These are phyloP conservation scores for Ciconia maguari DNA, from an alignment of 2,113 vertebrate species.

Conservation along the genomic window DNA sequence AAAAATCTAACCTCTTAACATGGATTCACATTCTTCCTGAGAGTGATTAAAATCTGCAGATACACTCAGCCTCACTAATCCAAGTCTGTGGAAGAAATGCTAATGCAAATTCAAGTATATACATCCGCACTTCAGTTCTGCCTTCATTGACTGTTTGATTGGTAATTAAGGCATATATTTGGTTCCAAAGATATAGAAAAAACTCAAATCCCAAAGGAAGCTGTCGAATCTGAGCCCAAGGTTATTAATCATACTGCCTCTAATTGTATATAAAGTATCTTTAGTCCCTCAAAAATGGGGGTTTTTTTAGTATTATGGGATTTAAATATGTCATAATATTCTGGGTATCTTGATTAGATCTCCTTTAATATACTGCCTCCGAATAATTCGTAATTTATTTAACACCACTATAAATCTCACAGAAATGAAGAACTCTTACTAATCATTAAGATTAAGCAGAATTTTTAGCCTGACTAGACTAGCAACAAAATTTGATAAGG, in stretches of 20 bases:
- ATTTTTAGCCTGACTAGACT: conserved; percentile 49
- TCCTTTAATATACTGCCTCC: conserved; percentile 39
- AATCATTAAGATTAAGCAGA: conserved; percentile 64
- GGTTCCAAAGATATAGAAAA: neutral
- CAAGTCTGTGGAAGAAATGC: neutral
- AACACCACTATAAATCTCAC: conserved; percentile 11
- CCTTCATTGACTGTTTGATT: conserved; percentile 28
- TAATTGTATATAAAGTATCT: conserved; percentile 62
- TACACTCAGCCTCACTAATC: neutral
- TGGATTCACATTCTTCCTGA: neutral
- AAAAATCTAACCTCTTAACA: neutral
- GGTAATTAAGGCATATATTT: conserved; percentile 51
- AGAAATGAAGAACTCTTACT: conserved; percentile 54
- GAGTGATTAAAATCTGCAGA: neutral
- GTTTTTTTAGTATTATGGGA: conserved; percentile 43
- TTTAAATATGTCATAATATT: conserved; percentile 62
- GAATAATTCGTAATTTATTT: conserved; percentile 52
- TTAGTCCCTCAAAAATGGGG: neutral
- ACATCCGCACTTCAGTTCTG: neutral
- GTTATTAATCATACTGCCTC: conserved; percentile 49
- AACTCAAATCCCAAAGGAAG: neutral
- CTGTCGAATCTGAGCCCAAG: neutral
- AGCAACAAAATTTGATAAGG: conserved; percentile 37
- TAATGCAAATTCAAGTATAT: neutral
- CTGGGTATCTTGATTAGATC: conserved; percentile 69